These are phyloP conservation scores for Pogonognathellus flavescens DNA, from an alignment of 1,140 invertebrate genomes.

Conservation along the genomic window DNA sequence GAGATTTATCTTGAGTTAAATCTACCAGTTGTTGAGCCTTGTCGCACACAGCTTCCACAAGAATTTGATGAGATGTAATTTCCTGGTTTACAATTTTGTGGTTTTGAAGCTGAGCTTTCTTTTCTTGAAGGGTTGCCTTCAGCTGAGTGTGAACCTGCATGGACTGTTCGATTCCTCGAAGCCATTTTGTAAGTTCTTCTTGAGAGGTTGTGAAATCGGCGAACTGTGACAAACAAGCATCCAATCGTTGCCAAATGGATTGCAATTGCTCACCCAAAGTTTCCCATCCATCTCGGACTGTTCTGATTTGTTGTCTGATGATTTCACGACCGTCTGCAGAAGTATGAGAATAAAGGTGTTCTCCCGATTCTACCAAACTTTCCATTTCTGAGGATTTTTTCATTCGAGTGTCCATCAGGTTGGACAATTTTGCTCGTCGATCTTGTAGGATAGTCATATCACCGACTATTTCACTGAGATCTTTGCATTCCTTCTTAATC, in stretches of 20 bases:
- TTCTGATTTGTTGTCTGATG: slow-evolving; percentile 88
- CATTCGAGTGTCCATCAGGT: slow-evolving; percentile 84
- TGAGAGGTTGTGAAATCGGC: slow-evolving; percentile 89
- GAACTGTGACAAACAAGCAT: slow-evolving; percentile 89
- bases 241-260: slow-evolving; percentile 80
- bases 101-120: slow-evolving; percentile 85
- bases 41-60: slow-evolving; percentile 91
- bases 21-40: slow-evolving; percentile 91
- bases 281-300: slow-evolving; percentile 88
- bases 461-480: slow-evolving; percentile 87
- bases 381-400: slow-evolving; percentile 88
- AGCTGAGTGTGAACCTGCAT: slow-evolving; percentile 93
- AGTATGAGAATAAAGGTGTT: slow-evolving; percentile 92
- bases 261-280: slow-evolving; percentile 87
- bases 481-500: slow-evolving; percentile 80
- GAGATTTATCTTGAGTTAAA: slow-evolving; percentile 87
- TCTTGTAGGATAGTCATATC: slow-evolving; percentile 84
- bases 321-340: slow-evolving; percentile 93
- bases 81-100: slow-evolving; percentile 89
- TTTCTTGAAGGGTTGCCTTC: slow-evolving; percentile 92
- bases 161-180: slow-evolving; percentile 89
- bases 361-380: slow-evolving; percentile 86
- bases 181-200: slow-evolving; percentile 93
- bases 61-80: slow-evolving; percentile 89
- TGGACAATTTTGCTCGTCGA: slow-evolving; percentile 85